Base-by-base conservation (phyloP, 2,888 invertebrate genomes). In the Andrena minutula region DNA sequence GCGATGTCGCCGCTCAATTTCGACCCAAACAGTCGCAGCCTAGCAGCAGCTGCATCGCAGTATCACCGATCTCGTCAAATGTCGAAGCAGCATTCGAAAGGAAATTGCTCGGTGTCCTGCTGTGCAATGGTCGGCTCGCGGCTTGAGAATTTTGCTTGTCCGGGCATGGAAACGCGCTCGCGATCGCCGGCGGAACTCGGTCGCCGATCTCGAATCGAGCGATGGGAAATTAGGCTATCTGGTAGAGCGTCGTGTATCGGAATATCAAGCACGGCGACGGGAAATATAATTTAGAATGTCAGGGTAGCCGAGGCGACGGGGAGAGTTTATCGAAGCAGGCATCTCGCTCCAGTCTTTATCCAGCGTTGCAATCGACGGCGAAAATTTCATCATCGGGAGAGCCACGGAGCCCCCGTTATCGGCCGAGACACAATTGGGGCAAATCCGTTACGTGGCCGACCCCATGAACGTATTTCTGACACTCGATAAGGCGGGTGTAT, bases 51-150 rank as follows among this genome's bases (percentile, higher is more conserved):
- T 32, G 61, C 61, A 53, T 66, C 56, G 78, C 76, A 66, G 56
- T 58, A 71, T 79, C 64, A 12, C 84, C 81, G 86, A 85, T 82
- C 88, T 82, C 86, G 87, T 89, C 87, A 89, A 90, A 90, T 88
- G 89, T 88, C 89, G 79, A 61, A 69, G 74, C 85, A 83, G 66
- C 85, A 88, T 88, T 89, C 88, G 85, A 86, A 88, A 87, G 86
- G 86, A 82, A 82, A 82, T 71, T 47, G 51, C 23, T 23, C 47
- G 41, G 41, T 41, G 12, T 16, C 41, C 41, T 4, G 53, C 69
- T 61, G 51, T 53, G 61, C 53, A 70, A 53, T 41, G 53, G 23
- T 30, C 7, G 8, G n/a, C 5, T 12, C 7, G n/a, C 49, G 26
- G 10, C 41, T 8, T 26, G 3, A n/a, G 7, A 28, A 41, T 16